phyloP scores from a whole-genome alignment of 2,113 vertebrate genomes.

The Emydura subglobosa region DNA sequence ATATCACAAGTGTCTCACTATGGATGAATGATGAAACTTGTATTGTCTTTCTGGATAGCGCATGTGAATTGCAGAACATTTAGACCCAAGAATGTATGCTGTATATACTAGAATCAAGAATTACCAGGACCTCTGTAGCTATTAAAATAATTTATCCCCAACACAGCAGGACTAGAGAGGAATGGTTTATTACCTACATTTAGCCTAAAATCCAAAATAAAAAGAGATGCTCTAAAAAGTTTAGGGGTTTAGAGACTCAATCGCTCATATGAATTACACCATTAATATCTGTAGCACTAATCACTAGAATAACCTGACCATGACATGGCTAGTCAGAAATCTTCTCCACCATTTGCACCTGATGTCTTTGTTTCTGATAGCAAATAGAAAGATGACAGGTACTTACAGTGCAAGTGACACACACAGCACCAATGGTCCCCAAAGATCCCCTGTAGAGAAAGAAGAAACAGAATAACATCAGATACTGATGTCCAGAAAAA shows the following conservation, averaged over 20 bases:
- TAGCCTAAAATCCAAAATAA: background rate
- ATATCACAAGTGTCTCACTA: background rate
- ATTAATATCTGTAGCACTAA: background rate
- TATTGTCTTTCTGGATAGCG: background rate
- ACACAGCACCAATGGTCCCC: slow-evolving; percentile 96
- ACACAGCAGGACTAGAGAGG: background rate
- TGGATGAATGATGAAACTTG: background rate
- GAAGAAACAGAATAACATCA: background rate
- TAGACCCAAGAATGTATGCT: background rate
- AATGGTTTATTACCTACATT: background rate
- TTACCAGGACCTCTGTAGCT: fast-evolving
- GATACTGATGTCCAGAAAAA: fast-evolving
- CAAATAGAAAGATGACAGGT: background rate
- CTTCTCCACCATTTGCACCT: background rate
- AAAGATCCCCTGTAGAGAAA: slow-evolving; percentile 90
- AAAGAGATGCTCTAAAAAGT: background rate
- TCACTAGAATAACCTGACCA: background rate
- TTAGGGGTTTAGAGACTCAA: background rate
- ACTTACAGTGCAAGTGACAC: slow-evolving; percentile 95
- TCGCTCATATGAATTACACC: background rate
- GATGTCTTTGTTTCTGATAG: background rate
- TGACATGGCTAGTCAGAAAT: background rate
- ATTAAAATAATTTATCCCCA: background rate
- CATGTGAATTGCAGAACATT: background rate
- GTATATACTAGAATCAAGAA: fast-evolving